These are phyloP conservation scores for Ctenoplectra terminalis DNA, from an alignment of 1,140 invertebrate genomes.

Conservation along the genomic window DNA sequence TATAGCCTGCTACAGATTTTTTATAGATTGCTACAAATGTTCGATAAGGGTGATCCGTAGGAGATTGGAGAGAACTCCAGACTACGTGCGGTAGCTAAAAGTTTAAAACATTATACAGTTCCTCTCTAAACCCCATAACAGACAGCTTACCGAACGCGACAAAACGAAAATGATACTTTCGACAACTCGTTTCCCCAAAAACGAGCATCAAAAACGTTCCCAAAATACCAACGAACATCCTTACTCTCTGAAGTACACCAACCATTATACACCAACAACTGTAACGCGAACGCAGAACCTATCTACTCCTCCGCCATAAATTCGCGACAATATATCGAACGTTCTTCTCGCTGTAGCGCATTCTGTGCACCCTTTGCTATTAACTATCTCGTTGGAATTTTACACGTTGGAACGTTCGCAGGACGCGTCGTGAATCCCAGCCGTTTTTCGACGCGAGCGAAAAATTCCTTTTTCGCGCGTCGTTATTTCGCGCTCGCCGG, in stretches of 20 bases:
- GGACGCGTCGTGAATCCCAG: not conserved
- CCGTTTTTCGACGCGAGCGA: not conserved
- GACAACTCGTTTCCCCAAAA: too few relatives aligned
- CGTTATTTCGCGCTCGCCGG: not conserved
- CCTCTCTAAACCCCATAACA: too few relatives aligned
- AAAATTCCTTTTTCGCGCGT: not conserved
- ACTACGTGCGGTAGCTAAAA: too few relatives aligned
- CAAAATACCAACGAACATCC: not conserved
- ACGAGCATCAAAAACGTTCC: not conserved
- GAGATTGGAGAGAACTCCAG: not conserved
- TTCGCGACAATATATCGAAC: not conserved
- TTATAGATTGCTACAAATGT: not conserved
- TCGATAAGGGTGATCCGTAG: not conserved
- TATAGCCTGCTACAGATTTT: not conserved
- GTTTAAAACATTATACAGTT: too few relatives aligned
- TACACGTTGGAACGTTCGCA: not conserved
- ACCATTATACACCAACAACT: not conserved
- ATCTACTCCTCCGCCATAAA: not conserved
- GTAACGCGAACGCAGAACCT: not conserved
- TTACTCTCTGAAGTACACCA: not conserved
- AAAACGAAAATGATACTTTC: not conserved
- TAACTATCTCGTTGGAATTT: constrained; percentile 2
- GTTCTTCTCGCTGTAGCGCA: not conserved
- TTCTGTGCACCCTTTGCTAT: not conserved
- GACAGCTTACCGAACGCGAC: not conserved